Evolutionary conservation across 2,113 vertebrate species (phyloP).

Genomic region (Aix galericulata): DNA sequence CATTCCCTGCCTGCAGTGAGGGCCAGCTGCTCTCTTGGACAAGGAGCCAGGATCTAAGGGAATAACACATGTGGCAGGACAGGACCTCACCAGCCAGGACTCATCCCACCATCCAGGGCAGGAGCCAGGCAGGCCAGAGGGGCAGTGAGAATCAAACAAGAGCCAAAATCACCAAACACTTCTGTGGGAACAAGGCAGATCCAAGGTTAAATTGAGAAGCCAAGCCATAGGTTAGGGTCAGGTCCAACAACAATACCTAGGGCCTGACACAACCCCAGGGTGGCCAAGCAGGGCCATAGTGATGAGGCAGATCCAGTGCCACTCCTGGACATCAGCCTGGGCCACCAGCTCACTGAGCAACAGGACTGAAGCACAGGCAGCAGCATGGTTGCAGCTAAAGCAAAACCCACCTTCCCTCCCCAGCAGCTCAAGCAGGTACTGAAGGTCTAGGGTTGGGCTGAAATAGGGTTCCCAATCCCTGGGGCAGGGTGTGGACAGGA

Average conservation of each 20-base stretch:
- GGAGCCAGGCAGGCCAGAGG: not conserved
- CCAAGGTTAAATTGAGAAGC: not conserved
- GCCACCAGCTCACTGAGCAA: not conserved
- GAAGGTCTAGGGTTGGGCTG: not conserved
- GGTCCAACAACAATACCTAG: not conserved
- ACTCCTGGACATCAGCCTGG: not conserved
- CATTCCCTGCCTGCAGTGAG: not conserved
- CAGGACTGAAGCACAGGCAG: not conserved
- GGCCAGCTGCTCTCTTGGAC: not conserved
- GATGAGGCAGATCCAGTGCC: not conserved
- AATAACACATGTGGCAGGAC: not conserved
- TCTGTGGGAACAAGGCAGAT: not conserved
- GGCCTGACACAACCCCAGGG: not conserved
- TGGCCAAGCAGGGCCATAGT: not conserved
- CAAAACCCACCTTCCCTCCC: too few species aligned
- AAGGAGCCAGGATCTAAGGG: not conserved
- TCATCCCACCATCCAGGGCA: not conserved
- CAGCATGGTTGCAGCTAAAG: not conserved
- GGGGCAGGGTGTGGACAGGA: not conserved
- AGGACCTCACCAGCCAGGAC: not conserved
- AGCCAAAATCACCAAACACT: not conserved
- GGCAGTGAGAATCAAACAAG: not conserved
- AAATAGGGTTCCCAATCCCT: not conserved
- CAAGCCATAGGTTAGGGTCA: too few species aligned
- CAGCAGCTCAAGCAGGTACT: not conserved